Evolutionary conservation across 53 echinoderm and acorn worm genomes (phyloP).

Genomic region (Zoroaster sp.): DNA sequence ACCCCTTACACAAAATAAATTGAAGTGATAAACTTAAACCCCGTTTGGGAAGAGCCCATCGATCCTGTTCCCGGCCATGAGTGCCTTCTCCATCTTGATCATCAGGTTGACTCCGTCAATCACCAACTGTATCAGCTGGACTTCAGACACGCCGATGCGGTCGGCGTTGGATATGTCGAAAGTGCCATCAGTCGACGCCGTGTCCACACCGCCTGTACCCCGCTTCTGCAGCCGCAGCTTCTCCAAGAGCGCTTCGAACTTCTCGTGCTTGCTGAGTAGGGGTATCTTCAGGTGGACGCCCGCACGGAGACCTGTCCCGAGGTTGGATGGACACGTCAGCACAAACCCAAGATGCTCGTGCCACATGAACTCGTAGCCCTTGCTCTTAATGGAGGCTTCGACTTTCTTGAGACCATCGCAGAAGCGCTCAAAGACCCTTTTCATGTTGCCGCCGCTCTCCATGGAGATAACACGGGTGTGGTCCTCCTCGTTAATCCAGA

Average conservation of each 20-base stretch:
- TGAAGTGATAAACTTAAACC: background rate
- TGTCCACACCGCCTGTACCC: slow-evolving; percentile 96
- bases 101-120: slow-evolving; percentile 82
- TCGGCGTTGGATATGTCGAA: slow-evolving; percentile 96
- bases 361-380: slow-evolving; percentile 95
- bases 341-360: slow-evolving; percentile 91
- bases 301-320: slow-evolving; percentile 92
- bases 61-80: slow-evolving; percentile 77
- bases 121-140: slow-evolving; percentile 80
- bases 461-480: slow-evolving; percentile 95
- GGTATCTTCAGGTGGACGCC: slow-evolving; percentile 96
- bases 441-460: slow-evolving; percentile 96
- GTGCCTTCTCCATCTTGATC: slow-evolving; percentile 84
- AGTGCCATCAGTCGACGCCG: slow-evolving; percentile 95
- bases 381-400: slow-evolving; percentile 69
- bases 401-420: slow-evolving; percentile 89
- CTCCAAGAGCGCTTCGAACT: slow-evolving; percentile 69
- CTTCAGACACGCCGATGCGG: slow-evolving; percentile 89
- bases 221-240: slow-evolving; percentile 87
- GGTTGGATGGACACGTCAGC: slow-evolving; percentile 94
- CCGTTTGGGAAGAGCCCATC: slow-evolving; percentile 76
- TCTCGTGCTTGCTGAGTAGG: slow-evolving; percentile 73
- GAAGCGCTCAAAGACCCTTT: slow-evolving; percentile 82
- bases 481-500: slow-evolving; percentile 96
- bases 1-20: no score